phyloP scores from a whole-genome alignment of 2,113 vertebrate genomes.

The Scolopax mira region DNA sequence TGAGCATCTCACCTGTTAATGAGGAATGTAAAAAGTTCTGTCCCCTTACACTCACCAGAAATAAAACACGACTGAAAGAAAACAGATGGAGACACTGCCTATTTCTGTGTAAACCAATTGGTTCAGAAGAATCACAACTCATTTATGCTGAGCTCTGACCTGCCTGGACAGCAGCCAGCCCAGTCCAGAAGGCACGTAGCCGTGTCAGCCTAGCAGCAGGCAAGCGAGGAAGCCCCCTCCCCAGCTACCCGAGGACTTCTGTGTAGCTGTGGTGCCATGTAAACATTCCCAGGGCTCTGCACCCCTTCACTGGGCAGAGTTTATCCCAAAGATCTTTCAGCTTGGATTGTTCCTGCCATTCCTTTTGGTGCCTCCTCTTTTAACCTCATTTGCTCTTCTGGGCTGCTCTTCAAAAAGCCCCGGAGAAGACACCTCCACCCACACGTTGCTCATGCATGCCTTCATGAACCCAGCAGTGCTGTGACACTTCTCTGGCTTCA shows the following conservation, averaged over 20 bases:
- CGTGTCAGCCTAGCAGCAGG: fast-evolving
- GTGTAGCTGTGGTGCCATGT: not conserved
- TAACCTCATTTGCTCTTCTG: not conserved
- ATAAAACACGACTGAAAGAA: not conserved
- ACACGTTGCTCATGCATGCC: not conserved
- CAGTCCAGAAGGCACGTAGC: fast-evolving
- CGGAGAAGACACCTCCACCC: not conserved
- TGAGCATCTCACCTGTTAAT: not conserved
- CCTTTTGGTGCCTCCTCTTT: not conserved
- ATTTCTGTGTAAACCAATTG: not conserved
- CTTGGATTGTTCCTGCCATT: not conserved
- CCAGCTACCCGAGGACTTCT: fast-evolving
- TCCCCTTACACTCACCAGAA: not conserved
- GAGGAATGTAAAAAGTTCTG: not conserved
- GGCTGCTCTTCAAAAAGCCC: not conserved
- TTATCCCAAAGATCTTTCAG: not conserved
- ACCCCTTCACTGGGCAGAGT: not conserved
- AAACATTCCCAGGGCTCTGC: not conserved
- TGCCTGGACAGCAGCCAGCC: not conserved
- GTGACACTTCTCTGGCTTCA: not conserved
- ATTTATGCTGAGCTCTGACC: not conserved
- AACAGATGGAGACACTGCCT: not conserved
- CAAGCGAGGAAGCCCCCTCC: no score
- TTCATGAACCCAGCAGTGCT: not conserved
- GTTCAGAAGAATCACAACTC: not conserved